A percentile compares a stretch with the other conserved stretches of the same genome.
phyloP scores from a whole-genome alignment of 2,888 invertebrate genomes.

The Eupithecia subfuscata region DNA sequence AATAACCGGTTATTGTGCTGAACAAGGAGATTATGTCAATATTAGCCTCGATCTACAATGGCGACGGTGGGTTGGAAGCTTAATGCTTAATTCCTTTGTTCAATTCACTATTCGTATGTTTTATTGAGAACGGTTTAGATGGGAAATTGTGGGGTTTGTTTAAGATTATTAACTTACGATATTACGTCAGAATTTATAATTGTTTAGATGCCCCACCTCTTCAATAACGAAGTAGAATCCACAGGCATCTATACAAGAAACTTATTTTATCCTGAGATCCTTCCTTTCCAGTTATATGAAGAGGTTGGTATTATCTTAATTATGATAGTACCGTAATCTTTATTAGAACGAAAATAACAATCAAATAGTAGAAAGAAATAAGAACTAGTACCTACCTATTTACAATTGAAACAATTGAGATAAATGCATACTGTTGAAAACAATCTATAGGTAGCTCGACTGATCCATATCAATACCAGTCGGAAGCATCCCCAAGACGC shows the following conservation, averaged over 20 bases:
- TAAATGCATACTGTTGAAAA: too few species aligned
- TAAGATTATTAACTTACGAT: slow-evolving; percentile 6
- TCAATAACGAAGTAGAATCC: neutral
- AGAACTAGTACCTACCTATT: too few species aligned
- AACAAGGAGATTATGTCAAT: slow-evolving; percentile 47
- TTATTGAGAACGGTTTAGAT: slow-evolving; percentile 8
- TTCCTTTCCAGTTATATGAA: neutral
- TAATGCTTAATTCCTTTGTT: slow-evolving; percentile 39
- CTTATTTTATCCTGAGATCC: neutral
- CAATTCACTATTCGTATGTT: slow-evolving; percentile 24
- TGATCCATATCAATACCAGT: too few species aligned
- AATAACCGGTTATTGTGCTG: slow-evolving; percentile 44
- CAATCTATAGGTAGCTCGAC: too few species aligned
- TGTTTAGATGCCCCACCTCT: neutral
- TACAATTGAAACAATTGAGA: too few species aligned
- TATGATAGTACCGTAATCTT: too few species aligned
- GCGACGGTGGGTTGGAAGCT: slow-evolving; percentile 32
- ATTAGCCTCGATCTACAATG: slow-evolving; percentile 45
- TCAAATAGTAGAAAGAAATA: too few species aligned
- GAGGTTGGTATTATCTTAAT: too few species aligned
- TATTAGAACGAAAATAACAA: too few species aligned
- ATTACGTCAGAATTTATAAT: neutral
- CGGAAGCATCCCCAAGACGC: too few species aligned
- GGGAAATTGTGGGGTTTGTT: neutral
- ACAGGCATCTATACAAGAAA: too few species aligned